These are phyloP conservation scores for Augochlora pura DNA, from an alignment of 1,140 invertebrate species.

Conservation along the genomic window DNA sequence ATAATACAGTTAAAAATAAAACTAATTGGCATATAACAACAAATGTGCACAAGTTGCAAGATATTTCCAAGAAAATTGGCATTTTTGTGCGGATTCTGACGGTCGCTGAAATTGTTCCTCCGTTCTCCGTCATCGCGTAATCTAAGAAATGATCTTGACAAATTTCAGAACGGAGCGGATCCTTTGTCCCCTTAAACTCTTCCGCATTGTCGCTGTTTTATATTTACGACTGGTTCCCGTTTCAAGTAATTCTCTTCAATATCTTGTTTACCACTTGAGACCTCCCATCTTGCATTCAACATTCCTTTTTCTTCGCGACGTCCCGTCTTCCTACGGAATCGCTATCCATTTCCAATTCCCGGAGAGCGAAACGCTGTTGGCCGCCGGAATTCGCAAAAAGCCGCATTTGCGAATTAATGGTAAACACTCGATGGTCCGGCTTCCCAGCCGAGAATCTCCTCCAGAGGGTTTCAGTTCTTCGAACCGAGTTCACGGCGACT, in stretches of 20 bases:
- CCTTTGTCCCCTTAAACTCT: neutral
- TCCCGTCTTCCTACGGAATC: constrained; percentile 7
- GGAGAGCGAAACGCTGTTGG: constrained; percentile 13
- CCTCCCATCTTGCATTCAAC: neutral
- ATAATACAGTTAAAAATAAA: too few relatives aligned
- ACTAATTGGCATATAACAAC: too few relatives aligned
- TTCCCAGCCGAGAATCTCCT: constrained; percentile 7
- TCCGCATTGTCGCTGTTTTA: neutral
- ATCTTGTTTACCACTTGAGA: constrained; percentile 26
- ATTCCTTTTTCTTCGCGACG: neutral
- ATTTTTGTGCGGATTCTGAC: too few relatives aligned
- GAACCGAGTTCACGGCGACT: rapidly evolving
- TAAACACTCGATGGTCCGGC: constrained; percentile 26
- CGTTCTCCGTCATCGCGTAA: too few relatives aligned
- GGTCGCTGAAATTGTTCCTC: too few relatives aligned
- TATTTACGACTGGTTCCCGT: neutral
- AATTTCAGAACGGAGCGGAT: neutral
- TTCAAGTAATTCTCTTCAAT: constrained; percentile 21
- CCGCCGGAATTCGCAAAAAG: constrained; percentile 44
- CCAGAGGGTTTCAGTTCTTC: neutral
- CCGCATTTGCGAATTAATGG: constrained; percentile 58
- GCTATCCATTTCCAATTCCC: constrained; percentile 28
- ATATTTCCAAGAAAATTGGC: too few relatives aligned
- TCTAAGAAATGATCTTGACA: neutral
- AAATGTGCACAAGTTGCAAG: too few relatives aligned